Base-by-base conservation (phyloP, 2,797 vertebrate genomes). In the Hozukius guyotensis region DNA sequence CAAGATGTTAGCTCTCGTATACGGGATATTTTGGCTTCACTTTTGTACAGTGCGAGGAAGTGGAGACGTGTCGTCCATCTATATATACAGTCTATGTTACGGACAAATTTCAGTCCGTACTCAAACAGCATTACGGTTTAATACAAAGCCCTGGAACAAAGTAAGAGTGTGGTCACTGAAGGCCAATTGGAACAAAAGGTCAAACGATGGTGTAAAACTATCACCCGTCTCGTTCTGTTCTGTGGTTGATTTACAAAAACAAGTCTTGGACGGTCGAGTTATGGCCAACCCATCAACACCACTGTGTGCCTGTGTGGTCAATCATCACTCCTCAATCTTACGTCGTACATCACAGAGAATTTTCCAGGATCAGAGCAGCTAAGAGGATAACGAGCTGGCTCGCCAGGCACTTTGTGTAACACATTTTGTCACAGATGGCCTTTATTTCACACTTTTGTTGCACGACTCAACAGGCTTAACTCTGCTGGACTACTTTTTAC, bases 341-440 rank as follows among this genome's bases (percentile, higher is more conserved):
- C 31, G 14, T 22, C n/a, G 4, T 71, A 69, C 81, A 91, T 85
- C 84, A 81, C 73, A 63, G 66, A 81, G 77, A 83, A 77, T 87
- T 92, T 93, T 89, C 87, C 87, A 87, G 82, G 85, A 91, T 89
- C 85, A 83, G 65, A 80, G 74, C 80, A 55, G 76, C 77, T 89
- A 89, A 91, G 90, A 90, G 89, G 93, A 94, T 91, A 89, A 94
- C 59, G 13, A 87, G 70, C 60, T 68, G 87, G 85, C 84, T 87
- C 73, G 29, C 62, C 12, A 9, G 84, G 75, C 84, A 82, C 82
- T 91, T 89, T 85, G 88, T 86, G 83, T 79, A 90, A 93, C 88
- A 89, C 90, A 84, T 93, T 91, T 91, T 55, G 82, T 88, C 88
- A 88, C 90, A 91, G 84, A 87, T 77, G 86, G 85, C 87, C 84